Percentiles rank a stretch among this genome's conserved stretches.
phyloP scores from a whole-genome alignment of 2,113 vertebrate species.

The Odontophorus gujanensis region DNA sequence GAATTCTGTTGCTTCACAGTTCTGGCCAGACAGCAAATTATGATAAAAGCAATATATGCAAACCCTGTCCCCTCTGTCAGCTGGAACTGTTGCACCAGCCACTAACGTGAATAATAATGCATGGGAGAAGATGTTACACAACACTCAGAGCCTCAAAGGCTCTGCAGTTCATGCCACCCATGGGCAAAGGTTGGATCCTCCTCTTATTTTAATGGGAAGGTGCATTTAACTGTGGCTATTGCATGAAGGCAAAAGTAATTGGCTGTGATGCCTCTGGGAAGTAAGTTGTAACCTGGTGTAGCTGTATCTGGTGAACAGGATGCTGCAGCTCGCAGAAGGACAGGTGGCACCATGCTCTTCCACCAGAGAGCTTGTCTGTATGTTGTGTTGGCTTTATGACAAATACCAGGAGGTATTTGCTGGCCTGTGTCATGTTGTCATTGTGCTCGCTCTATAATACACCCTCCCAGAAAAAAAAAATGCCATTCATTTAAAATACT shows the following conservation, averaged over 20 bases:
- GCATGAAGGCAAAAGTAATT: rapidly evolving
- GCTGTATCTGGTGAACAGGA: not conserved
- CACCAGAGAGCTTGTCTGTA: no score
- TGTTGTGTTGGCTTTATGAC: rapidly evolving
- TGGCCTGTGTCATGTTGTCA: not conserved
- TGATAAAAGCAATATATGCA: not conserved
- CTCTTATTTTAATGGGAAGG: not conserved
- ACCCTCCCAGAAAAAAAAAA: not conserved
- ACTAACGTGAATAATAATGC: not conserved
- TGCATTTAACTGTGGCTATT: not conserved
- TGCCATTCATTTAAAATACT: not conserved
- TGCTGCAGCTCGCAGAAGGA: not conserved
- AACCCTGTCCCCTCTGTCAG: not conserved
- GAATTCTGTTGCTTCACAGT: not conserved
- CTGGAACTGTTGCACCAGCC: not conserved
- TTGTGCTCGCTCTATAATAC: not conserved
- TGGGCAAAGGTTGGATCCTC: not conserved
- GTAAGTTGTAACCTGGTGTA: not conserved
- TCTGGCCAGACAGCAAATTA: not conserved
- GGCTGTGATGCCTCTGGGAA: not conserved
- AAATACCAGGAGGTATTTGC: not conserved
- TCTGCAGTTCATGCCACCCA: not conserved
- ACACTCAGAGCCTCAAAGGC: not conserved
- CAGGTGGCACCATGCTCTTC: not conserved
- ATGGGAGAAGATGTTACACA: not conserved